Evolutionary conservation across 2,113 vertebrate species (phyloP), one percentile per base, ranked within the genome.

Genomic region (Chelonoidis abingdonii): DNA sequence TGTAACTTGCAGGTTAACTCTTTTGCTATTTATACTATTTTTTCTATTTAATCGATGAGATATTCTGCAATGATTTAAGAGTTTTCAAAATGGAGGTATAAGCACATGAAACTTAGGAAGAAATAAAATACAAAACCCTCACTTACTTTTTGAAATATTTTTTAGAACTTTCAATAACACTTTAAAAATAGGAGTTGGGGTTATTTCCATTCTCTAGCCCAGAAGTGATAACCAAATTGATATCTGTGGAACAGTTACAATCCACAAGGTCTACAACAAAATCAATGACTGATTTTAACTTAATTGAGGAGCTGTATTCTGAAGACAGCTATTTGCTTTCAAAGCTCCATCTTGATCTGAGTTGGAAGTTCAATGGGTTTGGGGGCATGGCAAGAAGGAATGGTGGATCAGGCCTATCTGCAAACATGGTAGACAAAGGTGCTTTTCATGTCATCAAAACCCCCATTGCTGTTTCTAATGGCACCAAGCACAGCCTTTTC

Each of bases 1-100:
- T 96, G 31, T 90, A 89, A 82, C 81, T 94, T 94, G 83, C 38
- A 94, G 93, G 49, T 82, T 91, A 96, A 97, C 88, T 90, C 94
- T 75, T 82, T 96, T 87, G 25, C 76, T 96, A n/a, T 93, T 97
- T 96, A 97, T 93, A 1, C 35, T 80, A 38, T 82, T 38, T 22
- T 97, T 93, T 85, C 91, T 83, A 85, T 93, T 96, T 96, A 84
- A 78, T 89, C 76, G 87, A 56, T 29, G 83, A 92, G 25, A 88
- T 97, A 96, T 97, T 97, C 93, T 94, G 80, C 86, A 95, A 47
- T 44, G 91, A 29, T 88, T 19, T 6, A 85, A 21, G 53, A 41
- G 90, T 96, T 97, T 96, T 95, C 57, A 88, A 93, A 96, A 88
- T 59, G 56, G 78, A 93, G 21, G 29, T 86, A 57, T 41, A 44